Conservation (phyloP, 1,140 invertebrate species). For the Drosophila pachea region DNA sequence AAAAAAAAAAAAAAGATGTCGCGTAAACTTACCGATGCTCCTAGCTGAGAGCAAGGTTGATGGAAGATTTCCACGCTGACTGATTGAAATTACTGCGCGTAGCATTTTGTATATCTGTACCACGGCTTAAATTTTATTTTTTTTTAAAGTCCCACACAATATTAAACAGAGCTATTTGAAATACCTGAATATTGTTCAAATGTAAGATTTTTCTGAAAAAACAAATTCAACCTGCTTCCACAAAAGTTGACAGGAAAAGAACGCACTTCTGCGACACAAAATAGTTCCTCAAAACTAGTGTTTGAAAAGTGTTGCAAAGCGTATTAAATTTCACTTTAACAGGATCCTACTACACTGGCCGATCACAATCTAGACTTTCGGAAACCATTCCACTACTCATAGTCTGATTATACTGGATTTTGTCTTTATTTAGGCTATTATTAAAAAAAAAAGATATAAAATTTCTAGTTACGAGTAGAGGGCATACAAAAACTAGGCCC, state of each 20-base stretch:
- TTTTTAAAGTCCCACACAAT: constrained; percentile 9
- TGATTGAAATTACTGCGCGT: constrained; percentile 6
- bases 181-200: constrained; percentile 22
- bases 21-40: constrained; percentile 18
- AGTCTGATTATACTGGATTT: constrained; percentile 8
- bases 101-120: constrained; percentile 19
- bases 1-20: too few relatives aligned
- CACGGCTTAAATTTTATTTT: constrained; percentile 1
- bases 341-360: background rate
- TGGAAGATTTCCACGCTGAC: constrained; percentile 14
- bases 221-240: constrained; percentile 9
- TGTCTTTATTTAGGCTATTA: constrained; percentile 69
- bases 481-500: constrained; percentile 56
- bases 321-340: background rate
- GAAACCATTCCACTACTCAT: background rate
- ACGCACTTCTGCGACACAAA: constrained; percentile 1
- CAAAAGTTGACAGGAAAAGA: constrained; percentile 38
- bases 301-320: constrained; percentile 17
- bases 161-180: constrained; percentile 14
- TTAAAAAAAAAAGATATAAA: constrained; percentile 68
- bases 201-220: constrained; percentile 1
- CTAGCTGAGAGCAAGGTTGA: background rate
- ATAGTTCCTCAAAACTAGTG: constrained; percentile 9
- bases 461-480: constrained; percentile 65
- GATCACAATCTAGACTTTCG: background rate